phyloP scores from a whole-genome alignment of 2,888 invertebrate species.

The Anaspis maculata region DNA sequence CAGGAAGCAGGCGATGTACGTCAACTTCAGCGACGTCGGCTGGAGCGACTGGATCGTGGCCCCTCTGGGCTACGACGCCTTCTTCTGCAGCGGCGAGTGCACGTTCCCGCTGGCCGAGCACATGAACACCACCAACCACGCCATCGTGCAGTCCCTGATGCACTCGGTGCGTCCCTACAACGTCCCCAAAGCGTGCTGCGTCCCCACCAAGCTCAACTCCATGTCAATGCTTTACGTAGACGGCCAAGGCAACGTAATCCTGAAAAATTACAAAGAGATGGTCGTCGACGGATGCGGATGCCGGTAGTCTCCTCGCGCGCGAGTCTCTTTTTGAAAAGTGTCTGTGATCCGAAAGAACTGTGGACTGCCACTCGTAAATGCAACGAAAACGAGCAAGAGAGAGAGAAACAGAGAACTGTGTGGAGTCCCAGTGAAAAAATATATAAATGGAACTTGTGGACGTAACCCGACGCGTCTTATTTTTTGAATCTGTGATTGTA shows the following conservation, averaged over 20 bases:
- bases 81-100: slow-evolving; percentile 92
- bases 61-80: slow-evolving; percentile 92
- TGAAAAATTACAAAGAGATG: slow-evolving; percentile 99
- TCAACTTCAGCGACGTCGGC: slow-evolving; percentile 92
- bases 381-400: not conserved
- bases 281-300: slow-evolving; percentile 97
- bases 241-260: slow-evolving; percentile 89
- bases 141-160: slow-evolving; percentile 94
- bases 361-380: not conserved
- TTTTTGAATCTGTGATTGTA: slow-evolving; percentile 33
- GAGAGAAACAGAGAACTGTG: slow-evolving; percentile 16
- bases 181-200: slow-evolving; percentile 95
- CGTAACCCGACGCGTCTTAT: not conserved
- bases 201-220: slow-evolving; percentile 87
- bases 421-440: slow-evolving; percentile 17
- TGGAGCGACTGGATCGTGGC: slow-evolving; percentile 99
- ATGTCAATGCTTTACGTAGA: slow-evolving; percentile 97
- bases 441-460: not conserved
- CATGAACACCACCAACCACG: slow-evolving; percentile 95
- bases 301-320: slow-evolving; percentile 51
- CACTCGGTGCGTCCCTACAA: slow-evolving; percentile 82
- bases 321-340: slow-evolving; percentile 9
- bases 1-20: slow-evolving; percentile 80
- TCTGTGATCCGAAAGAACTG: slow-evolving; percentile 14
- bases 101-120: slow-evolving; percentile 89